These are phyloP conservation scores for Morpho helenor DNA, from an alignment of 2,888 invertebrate genomes.

Conservation along the genomic window DNA sequence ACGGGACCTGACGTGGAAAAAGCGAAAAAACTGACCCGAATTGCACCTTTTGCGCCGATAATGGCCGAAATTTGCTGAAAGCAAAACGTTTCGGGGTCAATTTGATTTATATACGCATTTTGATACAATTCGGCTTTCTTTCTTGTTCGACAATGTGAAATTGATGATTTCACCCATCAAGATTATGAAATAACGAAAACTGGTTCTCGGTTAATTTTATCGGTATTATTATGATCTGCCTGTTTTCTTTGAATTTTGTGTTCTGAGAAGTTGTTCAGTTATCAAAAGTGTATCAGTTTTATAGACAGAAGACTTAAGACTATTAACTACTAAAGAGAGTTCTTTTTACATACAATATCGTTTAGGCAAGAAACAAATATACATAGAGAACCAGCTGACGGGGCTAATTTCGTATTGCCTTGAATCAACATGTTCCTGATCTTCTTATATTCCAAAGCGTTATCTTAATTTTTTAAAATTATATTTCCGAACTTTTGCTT, in stretches of 20 bases:
- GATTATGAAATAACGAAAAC: conserved; percentile 17
- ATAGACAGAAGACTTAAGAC: not conserved
- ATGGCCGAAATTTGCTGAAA: conserved; percentile 71
- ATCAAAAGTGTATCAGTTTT: too few relatives aligned
- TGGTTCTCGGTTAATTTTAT: conserved; percentile 14
- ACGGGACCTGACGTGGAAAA: conserved; percentile 55
- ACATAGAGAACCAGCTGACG: too few relatives aligned
- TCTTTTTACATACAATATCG: too few relatives aligned
- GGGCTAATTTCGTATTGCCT: too few relatives aligned
- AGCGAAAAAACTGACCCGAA: conserved; percentile 59
- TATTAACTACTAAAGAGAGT: not conserved
- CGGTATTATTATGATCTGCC: conserved; percentile 12
- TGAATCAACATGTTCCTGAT: too few relatives aligned
- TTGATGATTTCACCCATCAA: conserved; percentile 19
- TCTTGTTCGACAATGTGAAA: conserved; percentile 26
- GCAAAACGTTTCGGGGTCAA: conserved; percentile 61
- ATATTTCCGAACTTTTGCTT: too few relatives aligned
- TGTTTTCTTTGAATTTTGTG: conserved; percentile 1
- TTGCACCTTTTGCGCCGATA: conserved; percentile 54
- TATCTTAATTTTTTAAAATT: too few relatives aligned
- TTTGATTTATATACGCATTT: conserved; percentile 69
- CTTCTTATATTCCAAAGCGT: too few relatives aligned
- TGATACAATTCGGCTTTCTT: conserved; percentile 61
- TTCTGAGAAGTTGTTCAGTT: too few relatives aligned
- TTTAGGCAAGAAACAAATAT: too few relatives aligned